A percentile compares a stretch with the other conserved stretches of the same genome.
phyloP scores from a whole-genome alignment of 2,888 invertebrate genomes.

The Caenorhabditis plicata region DNA sequence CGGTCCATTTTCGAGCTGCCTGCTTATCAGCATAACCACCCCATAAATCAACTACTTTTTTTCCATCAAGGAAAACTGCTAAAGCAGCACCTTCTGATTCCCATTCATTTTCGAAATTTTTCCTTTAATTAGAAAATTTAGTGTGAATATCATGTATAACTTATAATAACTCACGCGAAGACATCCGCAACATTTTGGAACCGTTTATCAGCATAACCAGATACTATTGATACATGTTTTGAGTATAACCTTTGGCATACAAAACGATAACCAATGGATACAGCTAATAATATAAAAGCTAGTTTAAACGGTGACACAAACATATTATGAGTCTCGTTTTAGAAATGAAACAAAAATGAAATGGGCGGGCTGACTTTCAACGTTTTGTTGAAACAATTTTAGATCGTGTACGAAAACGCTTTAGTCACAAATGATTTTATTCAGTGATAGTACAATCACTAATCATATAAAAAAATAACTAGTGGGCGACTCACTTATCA shows the following conservation, averaged over 20 bases:
- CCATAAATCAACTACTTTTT: slow-evolving; percentile 53
- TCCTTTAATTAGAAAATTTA: slow-evolving; percentile 28
- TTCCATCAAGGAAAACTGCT: slow-evolving; percentile 40
- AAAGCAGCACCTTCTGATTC: slow-evolving; percentile 49
- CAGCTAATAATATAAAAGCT: slow-evolving; percentile 2
- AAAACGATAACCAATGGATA: slow-evolving; percentile 18
- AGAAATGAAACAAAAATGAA: no score
- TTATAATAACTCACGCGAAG: slow-evolving; percentile 27
- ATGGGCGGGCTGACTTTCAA: no score
- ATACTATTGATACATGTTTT: slow-evolving; percentile 25
- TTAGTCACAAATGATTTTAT: no score
- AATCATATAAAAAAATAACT: no score
- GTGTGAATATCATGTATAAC: no score
- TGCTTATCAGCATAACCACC: slow-evolving; percentile 51
- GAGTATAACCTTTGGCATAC: slow-evolving; percentile 25
- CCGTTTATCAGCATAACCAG: slow-evolving; percentile 23
- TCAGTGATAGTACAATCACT: no score
- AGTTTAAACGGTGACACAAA: slow-evolving; percentile 17
- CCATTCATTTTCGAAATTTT: slow-evolving; percentile 53
- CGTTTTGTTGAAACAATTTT: no score
- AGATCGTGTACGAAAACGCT: no score
- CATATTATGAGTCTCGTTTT: no score
- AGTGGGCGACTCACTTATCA: no score
- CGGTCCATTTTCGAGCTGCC: slow-evolving; percentile 41
- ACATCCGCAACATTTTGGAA: slow-evolving; percentile 31